Conservation (phyloP, 2,888 invertebrate genomes). For the Hermodice carunculata region DNA sequence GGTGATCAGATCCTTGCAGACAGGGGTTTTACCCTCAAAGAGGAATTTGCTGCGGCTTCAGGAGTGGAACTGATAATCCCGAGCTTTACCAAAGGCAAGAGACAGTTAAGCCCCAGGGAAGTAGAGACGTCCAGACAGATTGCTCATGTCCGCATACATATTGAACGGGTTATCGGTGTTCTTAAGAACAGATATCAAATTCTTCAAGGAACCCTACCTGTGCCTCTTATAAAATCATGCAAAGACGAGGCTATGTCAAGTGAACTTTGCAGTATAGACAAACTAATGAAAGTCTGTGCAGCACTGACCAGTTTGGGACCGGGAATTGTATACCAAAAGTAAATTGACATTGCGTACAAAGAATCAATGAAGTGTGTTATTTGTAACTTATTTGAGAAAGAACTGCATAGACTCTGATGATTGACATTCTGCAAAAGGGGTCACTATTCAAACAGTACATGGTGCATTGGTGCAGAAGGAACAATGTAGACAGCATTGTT, state of each 20-base stretch:
- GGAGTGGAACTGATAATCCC: conserved; percentile 35
- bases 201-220: conserved; percentile 31
- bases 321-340: conserved; percentile 5
- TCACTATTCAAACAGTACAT: too few species aligned
- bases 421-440: too few species aligned
- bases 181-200: conserved; percentile 41
- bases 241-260: not conserved
- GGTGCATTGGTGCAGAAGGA: too few species aligned
- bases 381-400: too few species aligned
- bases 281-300: not conserved
- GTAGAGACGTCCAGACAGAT: conserved; percentile 36
- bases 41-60: conserved; percentile 37
- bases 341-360: too few species aligned
- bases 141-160: conserved; percentile 35
- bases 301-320: not conserved
- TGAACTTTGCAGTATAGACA: not conserved
- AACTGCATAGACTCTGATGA: too few species aligned
- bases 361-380: too few species aligned
- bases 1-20: conserved; percentile 43
- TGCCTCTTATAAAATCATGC: conserved; percentile 19
- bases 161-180: conserved; percentile 40
- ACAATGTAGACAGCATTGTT: too few species aligned
- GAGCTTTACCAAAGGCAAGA: conserved; percentile 37
- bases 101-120: conserved; percentile 37
- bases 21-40: conserved; percentile 36